These are phyloP conservation scores for Agriopis aurantiaria DNA, from an alignment of 2,888 invertebrate genomes.

Conservation along the genomic window DNA sequence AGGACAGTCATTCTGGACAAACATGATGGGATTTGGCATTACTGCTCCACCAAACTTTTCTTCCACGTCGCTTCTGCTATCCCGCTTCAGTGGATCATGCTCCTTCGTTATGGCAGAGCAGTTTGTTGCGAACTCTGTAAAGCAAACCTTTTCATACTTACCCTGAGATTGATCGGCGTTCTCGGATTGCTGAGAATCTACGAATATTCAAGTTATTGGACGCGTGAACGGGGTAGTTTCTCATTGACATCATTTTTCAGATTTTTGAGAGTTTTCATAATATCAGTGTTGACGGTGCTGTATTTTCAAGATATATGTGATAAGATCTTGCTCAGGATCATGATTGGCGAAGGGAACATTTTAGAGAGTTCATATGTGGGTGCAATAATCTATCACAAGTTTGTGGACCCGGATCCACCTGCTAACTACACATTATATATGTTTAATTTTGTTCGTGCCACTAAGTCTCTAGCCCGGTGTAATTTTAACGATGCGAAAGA, in stretches of 20 bases:
- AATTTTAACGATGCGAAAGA: constrained; percentile 4
- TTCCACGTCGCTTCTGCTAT: constrained; percentile 5
- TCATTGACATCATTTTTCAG: background rate
- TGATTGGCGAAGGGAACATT: background rate
- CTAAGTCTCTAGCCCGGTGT: background rate
- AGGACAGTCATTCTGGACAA: background rate
- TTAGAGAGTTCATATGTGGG: background rate
- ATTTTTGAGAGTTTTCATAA: constrained; percentile 2
- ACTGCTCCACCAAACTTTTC: constrained; percentile 3
- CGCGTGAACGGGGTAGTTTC: background rate
- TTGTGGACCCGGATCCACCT: background rate
- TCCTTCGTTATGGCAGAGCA: background rate
- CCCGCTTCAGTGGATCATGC: constrained; percentile 1
- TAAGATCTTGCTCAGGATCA: background rate
- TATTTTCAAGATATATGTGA: background rate
- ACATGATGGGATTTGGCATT: background rate
- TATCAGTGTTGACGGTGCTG: background rate
- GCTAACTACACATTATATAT: background rate
- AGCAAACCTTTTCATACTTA: background rate
- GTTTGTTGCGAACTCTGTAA: background rate
- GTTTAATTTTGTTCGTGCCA: background rate
- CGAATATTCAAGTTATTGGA: constrained; percentile 2
- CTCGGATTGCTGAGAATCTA: constrained; percentile 4
- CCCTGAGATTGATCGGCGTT: background rate
- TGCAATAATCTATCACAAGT: background rate